phyloP scores from a whole-genome alignment of 2,797 vertebrate genomes.

The Melanogrammus aeglefinus region DNA sequence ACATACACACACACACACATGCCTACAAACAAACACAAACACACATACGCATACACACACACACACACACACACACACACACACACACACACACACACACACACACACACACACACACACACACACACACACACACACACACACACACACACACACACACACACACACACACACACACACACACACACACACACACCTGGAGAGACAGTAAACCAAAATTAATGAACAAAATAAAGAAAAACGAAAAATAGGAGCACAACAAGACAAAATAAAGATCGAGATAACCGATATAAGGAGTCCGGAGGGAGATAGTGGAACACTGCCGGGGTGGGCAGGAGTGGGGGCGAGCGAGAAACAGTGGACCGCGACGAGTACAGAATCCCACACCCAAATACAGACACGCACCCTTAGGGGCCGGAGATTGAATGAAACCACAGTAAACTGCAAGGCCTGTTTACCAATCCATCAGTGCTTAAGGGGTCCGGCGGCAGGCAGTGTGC shows the following conservation, averaged over 20 bases:
- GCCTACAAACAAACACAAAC: background rate
- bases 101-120: too few relatives aligned
- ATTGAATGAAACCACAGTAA: too few relatives aligned
- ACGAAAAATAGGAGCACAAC: background rate
- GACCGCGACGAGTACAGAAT: too few relatives aligned
- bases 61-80: background rate
- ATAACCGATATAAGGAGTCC: background rate
- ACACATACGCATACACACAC: too few relatives aligned
- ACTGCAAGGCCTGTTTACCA: too few relatives aligned
- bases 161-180: background rate
- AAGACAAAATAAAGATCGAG: background rate
- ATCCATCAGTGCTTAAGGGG: too few relatives aligned
- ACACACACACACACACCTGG: background rate
- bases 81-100: background rate
- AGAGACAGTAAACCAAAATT: background rate
- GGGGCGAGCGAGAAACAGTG: background rate
- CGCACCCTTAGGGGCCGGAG: too few relatives aligned
- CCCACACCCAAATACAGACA: too few relatives aligned
- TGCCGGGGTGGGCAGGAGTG: background rate
- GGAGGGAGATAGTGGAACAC: too few relatives aligned
- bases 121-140: too few relatives aligned
- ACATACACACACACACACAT: background rate
- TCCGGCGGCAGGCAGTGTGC: too few relatives aligned
- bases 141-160: background rate
- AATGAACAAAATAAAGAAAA: too few relatives aligned